Conservation (phyloP, 2,113 vertebrate genomes). For the Dipodomys merriami region DNA sequence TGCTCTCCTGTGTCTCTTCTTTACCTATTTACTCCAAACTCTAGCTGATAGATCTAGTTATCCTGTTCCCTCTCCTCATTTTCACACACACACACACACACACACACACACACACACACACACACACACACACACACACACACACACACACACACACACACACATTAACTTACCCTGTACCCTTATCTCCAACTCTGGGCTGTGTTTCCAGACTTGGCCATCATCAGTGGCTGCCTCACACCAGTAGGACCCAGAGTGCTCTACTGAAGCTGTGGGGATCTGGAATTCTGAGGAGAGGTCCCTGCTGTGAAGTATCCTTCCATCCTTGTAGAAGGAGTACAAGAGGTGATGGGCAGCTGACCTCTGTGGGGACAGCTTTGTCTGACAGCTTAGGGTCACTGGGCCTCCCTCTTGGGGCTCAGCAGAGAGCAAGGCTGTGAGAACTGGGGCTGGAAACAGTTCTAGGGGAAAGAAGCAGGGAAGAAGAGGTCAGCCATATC, state of each 20-base stretch:
- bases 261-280: not conserved
- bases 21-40: not conserved
- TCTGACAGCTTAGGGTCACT: conserved; percentile 76
- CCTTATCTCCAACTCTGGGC: conserved; percentile 56
- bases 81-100: not conserved
- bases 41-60: rapidly evolving
- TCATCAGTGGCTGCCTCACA: conserved; percentile 72
- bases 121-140: too few relatives aligned
- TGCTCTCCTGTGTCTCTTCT: not conserved
- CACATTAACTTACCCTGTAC: conserved; percentile 61
- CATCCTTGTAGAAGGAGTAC: conserved; percentile 76
- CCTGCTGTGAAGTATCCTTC: not conserved
- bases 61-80: not conserved
- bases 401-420: conserved; percentile 37
- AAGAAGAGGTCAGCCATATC: not conserved
- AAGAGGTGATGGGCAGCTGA: conserved; percentile 49
- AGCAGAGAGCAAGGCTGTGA: conserved; percentile 63
- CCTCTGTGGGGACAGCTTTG: conserved; percentile 67
- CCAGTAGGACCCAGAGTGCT: conserved; percentile 75
- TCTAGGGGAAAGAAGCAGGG: conserved; percentile 54
- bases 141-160: not conserved
- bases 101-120: not conserved
- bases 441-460: conserved; percentile 67
- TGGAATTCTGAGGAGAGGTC: conserved; percentile 55
- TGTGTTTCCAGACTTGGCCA: conserved; percentile 64